These are phyloP conservation scores for Takifugu bimaculatus DNA, from an alignment of 2,113 vertebrate species.

Conservation along the genomic window DNA sequence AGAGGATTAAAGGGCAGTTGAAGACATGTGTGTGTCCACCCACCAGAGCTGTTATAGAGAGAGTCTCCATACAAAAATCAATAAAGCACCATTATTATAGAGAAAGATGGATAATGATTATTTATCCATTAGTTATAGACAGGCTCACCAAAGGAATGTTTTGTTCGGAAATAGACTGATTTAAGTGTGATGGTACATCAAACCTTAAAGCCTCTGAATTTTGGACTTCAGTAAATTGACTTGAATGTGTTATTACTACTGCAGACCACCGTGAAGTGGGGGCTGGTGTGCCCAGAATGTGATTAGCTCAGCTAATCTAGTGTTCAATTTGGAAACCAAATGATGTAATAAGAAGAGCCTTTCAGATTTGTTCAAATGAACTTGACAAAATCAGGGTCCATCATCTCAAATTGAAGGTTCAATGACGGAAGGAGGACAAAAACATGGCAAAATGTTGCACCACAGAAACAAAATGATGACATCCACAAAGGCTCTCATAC, in stretches of 20 bases:
- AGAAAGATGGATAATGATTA: too few species aligned
- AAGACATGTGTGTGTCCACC: too few species aligned
- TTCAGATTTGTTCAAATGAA: slow-evolving; percentile 16
- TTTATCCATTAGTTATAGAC: not conserved
- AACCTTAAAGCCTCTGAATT: slow-evolving; percentile 3
- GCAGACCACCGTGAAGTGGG: slow-evolving; percentile 14
- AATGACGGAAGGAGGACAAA: slow-evolving; percentile 9
- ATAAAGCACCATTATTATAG: too few species aligned
- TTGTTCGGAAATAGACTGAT: not conserved
- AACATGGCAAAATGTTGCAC: not conserved
- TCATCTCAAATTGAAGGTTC: slow-evolving; percentile 8
- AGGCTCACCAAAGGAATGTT: not conserved
- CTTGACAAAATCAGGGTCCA: slow-evolving; percentile 4
- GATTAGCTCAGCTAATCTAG: slow-evolving; percentile 23
- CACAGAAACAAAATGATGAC: too few species aligned
- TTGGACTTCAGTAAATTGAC: not conserved
- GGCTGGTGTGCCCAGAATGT: slow-evolving; percentile 27
- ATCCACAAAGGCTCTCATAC: not conserved
- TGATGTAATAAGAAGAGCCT: slow-evolving; percentile 14
- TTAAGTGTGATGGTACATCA: not conserved
- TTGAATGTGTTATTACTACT: slow-evolving; percentile 23
- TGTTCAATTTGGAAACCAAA: slow-evolving; percentile 1
- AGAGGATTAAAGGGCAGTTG: too few species aligned
- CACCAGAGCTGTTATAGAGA: too few species aligned
- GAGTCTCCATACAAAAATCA: too few species aligned